Evolutionary conservation across 2,797 vertebrate genomes (phyloP).

Genomic region (Pipistrellus pygmaeus): DNA sequence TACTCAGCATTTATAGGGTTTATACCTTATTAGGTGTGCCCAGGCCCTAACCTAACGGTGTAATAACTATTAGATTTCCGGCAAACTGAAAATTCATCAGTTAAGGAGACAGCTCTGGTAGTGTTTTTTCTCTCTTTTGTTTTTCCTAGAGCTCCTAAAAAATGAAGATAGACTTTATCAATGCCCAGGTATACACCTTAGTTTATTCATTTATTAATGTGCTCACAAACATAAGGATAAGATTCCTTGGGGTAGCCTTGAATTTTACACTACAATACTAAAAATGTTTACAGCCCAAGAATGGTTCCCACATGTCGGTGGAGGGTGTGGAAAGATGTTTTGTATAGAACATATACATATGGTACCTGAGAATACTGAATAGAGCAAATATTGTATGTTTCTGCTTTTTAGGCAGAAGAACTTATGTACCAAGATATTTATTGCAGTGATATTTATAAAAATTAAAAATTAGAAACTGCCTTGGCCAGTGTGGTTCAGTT

Average conservation of each 20-base stretch:
- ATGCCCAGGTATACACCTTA: neutral
- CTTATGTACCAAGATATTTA: neutral
- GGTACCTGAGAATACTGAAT: neutral
- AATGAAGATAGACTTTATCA: neutral
- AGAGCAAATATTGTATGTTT: neutral
- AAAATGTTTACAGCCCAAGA: neutral
- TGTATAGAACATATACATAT: neutral
- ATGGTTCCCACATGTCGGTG: neutral
- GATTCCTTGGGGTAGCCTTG: neutral
- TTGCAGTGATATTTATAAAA: neutral
- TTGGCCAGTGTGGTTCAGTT: neutral
- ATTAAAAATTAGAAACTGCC: constrained; percentile 10
- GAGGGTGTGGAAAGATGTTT: neutral
- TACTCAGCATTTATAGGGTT: neutral
- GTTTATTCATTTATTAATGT: neutral
- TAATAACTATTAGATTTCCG: too few relatives aligned
- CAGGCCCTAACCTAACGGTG: neutral
- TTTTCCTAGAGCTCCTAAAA: neutral
- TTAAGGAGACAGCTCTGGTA: neutral
- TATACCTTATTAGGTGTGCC: neutral
- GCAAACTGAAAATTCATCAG: too few relatives aligned
- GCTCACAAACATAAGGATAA: neutral
- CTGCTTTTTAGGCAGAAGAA: neutral
- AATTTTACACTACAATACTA: neutral
- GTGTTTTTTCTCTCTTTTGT: too few relatives aligned